Base-by-base conservation (phyloP, 2,888 invertebrate species). In the Drosophila mimetica region DNA sequence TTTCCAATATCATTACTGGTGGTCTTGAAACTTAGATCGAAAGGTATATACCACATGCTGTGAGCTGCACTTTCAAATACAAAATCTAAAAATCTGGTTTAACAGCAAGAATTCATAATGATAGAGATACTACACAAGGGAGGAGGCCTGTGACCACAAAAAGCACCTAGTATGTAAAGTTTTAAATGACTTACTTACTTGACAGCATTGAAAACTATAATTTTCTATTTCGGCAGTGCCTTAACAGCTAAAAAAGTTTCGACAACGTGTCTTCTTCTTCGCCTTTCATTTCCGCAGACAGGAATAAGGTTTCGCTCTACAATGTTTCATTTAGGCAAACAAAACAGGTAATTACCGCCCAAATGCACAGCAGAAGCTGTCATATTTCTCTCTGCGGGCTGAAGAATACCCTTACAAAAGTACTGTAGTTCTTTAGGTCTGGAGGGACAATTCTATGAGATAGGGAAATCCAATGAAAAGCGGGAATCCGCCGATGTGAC, bases 201-300 rank as follows among this genome's bases (percentile, higher is more conserved):
- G 20, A 13, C 11, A 18, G 37, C 57, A 30, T 25, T 39, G 2
- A 32, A 61, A 41, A 55, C 60, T 41, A 63, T 61, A 22, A 47
- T 55, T 50, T 39, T 51, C 28, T n/a, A 50, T 28, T 50, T 20
- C 32, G 46, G 54, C 13, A 28, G 4, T 14, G 41, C 39, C 13
- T 42, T 58, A n/a, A 34, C 41, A 42, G 54, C 16, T 42, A 14
- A 14, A 32, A 32, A 16, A 4, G 2, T 42, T 63, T 42, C 13
- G 28, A 14, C 30, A 30, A n/a, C n/a, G n/a, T 7, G 25, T 20
- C 32, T 46, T 39, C 37, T 25, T 53, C 41, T 18, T n/a, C n/a
- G 41, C 51, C 64, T 64, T 65, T 69, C 57, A 65, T 69, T 69
- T 69, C 69, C 69, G 69, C 16, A 30, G 44, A 20, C 20, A 41